Conservation (phyloP, 2,888 invertebrate genomes). For the Leucophenga maculata region DNA sequence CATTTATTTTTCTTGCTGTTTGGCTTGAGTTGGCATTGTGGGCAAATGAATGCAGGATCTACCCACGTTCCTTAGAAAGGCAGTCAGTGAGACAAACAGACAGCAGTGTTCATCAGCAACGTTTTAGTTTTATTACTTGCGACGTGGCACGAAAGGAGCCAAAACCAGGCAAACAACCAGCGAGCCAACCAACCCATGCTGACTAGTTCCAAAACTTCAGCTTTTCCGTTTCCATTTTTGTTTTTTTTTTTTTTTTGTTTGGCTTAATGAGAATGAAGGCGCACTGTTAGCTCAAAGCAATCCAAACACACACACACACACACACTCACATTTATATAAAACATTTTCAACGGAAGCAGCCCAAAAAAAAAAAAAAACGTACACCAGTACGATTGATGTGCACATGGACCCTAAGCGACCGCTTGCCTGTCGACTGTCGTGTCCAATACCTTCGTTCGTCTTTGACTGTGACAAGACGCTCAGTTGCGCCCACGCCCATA, state of each 20-base stretch:
- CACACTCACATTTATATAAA: conserved; percentile 22
- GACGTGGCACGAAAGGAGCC: conserved; percentile 35
- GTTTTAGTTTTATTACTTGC: conserved; percentile 64
- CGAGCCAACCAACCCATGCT: not conserved
- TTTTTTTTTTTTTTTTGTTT: conserved; percentile 21
- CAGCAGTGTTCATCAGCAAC: conserved; percentile 57
- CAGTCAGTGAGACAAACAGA: conserved; percentile 9
- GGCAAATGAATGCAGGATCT: not conserved
- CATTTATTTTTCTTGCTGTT: not conserved
- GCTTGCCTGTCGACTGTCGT: conserved; percentile 1
- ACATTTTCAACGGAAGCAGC: conserved; percentile 28
- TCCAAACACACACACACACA: conserved; percentile 23
- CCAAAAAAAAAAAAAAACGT: conserved; percentile 43
- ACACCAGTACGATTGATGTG: conserved; percentile 59
- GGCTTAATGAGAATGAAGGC: conserved; percentile 61
- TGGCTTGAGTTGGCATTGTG: conserved; percentile 5
- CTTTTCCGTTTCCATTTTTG: not conserved
- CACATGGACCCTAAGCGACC: conserved; percentile 44
- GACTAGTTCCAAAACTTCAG: not conserved
- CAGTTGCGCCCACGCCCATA: conserved; percentile 33
- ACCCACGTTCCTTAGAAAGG: conserved; percentile 1
- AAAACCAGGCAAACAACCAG: conserved; percentile 5
- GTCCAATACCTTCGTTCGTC: conserved; percentile 28
- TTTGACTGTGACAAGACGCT: conserved; percentile 47
- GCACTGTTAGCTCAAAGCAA: conserved; percentile 10